A percentile compares a stretch with the other conserved stretches of the same genome.
Conservation (phyloP, 2,888 invertebrate species). For the Chymomyza procnemis region DNA sequence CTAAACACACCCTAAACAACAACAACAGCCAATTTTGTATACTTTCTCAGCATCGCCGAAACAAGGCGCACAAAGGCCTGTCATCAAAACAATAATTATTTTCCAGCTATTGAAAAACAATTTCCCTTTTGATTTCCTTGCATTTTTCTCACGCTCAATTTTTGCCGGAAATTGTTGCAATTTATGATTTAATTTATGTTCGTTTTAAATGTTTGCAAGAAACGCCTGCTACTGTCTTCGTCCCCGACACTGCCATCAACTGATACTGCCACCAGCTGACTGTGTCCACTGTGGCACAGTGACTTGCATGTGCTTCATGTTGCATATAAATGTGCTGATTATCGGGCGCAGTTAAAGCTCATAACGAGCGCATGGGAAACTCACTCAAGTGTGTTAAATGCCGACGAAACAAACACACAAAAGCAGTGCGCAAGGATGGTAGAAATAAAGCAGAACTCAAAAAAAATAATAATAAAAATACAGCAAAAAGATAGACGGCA, state of each 20-base stretch:
- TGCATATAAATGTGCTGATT: slow-evolving; percentile 69
- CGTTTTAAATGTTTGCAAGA: slow-evolving; percentile 51
- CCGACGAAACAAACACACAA: not conserved
- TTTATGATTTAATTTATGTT: slow-evolving; percentile 72
- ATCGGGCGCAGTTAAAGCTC: slow-evolving; percentile 29
- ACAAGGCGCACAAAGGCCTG: slow-evolving; percentile 16
- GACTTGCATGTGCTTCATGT: slow-evolving; percentile 37
- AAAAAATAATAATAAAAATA: slow-evolving; percentile 24
- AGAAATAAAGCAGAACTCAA: slow-evolving; percentile 24
- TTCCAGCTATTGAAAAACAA: slow-evolving; percentile 65
- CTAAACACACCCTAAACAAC: not conserved
- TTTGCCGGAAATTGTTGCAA: slow-evolving; percentile 65
- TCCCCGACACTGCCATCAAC: not conserved
- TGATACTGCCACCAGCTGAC: not conserved
- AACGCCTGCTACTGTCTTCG: too few relatives aligned
- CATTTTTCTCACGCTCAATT: slow-evolving; percentile 38
- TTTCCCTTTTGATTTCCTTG: slow-evolving; percentile 69
- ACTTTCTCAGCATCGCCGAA: not conserved
- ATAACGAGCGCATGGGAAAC: not conserved
- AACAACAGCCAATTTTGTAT: not conserved
- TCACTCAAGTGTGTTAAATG: slow-evolving; percentile 5
- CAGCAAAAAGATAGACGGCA: slow-evolving; percentile 39
- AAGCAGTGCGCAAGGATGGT: slow-evolving; percentile 14
- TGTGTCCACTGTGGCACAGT: not conserved
- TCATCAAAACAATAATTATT: slow-evolving; percentile 60